phyloP scores from a whole-genome alignment of 37 sponge, comb jelly and placozoan species.

The Aphrocallistes beatrix region DNA sequence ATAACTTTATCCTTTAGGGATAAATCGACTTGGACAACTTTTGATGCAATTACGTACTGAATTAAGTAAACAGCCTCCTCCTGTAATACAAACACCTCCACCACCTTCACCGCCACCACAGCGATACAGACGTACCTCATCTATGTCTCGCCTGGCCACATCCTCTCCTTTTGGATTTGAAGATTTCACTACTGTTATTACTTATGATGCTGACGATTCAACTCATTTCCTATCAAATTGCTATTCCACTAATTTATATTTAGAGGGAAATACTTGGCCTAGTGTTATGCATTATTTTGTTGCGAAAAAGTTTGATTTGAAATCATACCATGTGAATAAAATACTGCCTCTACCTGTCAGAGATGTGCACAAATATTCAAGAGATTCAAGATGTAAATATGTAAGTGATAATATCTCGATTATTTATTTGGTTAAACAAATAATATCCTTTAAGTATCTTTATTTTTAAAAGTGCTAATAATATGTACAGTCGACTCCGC shows the following conservation, averaged over 20 bases:
- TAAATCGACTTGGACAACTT: not conserved
- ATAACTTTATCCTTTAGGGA: not conserved
- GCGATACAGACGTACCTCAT: not conserved
- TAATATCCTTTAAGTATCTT: too few species aligned
- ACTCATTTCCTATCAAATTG: not conserved
- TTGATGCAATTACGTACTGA: not conserved
- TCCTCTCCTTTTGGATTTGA: not conserved
- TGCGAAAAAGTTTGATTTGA: not conserved
- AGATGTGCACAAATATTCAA: not conserved
- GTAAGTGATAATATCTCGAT: too few species aligned
- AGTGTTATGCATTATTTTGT: not conserved
- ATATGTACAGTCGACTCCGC: not conserved
- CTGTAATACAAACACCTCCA: not conserved
- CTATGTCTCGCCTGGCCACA: not conserved
- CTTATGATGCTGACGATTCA: not conserved
- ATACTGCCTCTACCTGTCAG: not conserved
- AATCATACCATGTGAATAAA: not conserved
- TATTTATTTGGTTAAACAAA: too few species aligned
- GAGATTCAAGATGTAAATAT: not conserved
- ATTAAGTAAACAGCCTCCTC: not conserved
- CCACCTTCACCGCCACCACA: not conserved
- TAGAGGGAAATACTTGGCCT: not conserved
- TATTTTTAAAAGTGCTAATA: too few species aligned
- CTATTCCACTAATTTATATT: not conserved
- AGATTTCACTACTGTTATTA: too few species aligned